Evolutionary conservation across 2,888 invertebrate species (phyloP), one percentile per base, ranked within the genome.

Genomic region (Sesia bembeciformis): DNA sequence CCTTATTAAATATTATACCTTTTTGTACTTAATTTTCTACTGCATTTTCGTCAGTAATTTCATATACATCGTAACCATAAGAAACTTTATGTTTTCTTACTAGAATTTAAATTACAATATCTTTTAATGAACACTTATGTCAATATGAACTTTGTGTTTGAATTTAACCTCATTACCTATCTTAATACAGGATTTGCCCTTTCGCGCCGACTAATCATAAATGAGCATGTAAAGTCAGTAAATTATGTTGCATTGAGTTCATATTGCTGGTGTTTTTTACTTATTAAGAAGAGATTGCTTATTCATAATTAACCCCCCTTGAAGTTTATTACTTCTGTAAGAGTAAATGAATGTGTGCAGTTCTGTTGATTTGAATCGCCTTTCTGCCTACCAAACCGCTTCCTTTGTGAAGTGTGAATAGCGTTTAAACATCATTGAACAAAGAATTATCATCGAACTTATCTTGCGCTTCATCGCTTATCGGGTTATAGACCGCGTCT

Each of bases 131-230:
- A 58, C 59, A 76, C 68, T 73, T 84, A 59, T 60, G 64, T 53
- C 76, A 59, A 80, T 85, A 72, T 66, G 54, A 64, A 70, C 67
- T 62, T 76, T 61, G 56, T 58, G 57, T 62, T 61, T 59, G 73
- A 77, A 81, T 85, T 89, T 89, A 88, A 89, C 88, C 89, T 88
- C 89, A 89, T 89, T 89, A 88, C 88, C 89, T 88, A 89, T 89
- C 89, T 89, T 89, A 89, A 88, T 88, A 86, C 84, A 84, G 86
- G 86, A 88, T 86, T 89, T 89, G 86, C 88, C 89, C 87, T 89
- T 89, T 89, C 89, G 88, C 89, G 85, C 89, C 89, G 78, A 73
- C 87, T 88, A 88, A 88, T 89, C 88, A 87, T 84, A 88, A 88
- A 87, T 87, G 84, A 84, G 88, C 88, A 88, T 88, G 88, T 89